Evolutionary conservation across 2,888 invertebrate genomes (phyloP), one percentile per base, ranked within the genome.

Genomic region (Drosophila anomelani): DNA sequence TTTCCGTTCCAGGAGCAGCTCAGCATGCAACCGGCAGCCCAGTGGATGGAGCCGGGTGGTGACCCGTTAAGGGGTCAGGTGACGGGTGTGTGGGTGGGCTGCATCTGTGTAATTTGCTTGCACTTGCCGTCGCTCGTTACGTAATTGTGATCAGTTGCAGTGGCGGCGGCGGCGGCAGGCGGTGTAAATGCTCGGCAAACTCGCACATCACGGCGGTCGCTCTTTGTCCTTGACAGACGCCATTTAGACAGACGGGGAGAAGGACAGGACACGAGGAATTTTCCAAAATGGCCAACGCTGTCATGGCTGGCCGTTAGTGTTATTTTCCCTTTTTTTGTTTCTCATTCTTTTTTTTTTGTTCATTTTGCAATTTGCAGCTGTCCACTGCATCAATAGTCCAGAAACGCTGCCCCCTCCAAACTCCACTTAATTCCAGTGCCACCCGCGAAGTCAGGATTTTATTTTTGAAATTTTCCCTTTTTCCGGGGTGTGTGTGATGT

Each of bases 361-460:
- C 57, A 80, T 77, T 84, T 75, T 81, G 81, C 89, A 85, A 88
- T 88, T 85, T 86, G 74, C 87, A 86, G 85, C 78, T 83, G 88
- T 78, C 86, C 66, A 63, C 75, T 78, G 71, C 60, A 73, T 79
- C 80, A 77, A 80, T 81, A 67, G 57, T 43, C 49, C 54, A 26
- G 46, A 32, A 36, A 15, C 47, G 5, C 29, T 20, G 15, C 39
- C 36, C 44, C 44, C 44, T 49, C 60, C 56, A 61, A 59, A 55
- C 82, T 73, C 75, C 69, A 76, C 88, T 85, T 61, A 7, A 13
- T 60, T 32, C 20, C 56, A 38, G 26, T 46, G 47, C 39, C 63
- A 54, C 68, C 69, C 67, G 47, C 67, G 70, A 69, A 69, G 56
- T 29, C 56, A 12, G 57, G 58, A 57, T 68, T 69, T 69, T 69